These are phyloP conservation scores for Limnephilus lunatus DNA, from an alignment of 2,888 invertebrate species.

Conservation along the genomic window DNA sequence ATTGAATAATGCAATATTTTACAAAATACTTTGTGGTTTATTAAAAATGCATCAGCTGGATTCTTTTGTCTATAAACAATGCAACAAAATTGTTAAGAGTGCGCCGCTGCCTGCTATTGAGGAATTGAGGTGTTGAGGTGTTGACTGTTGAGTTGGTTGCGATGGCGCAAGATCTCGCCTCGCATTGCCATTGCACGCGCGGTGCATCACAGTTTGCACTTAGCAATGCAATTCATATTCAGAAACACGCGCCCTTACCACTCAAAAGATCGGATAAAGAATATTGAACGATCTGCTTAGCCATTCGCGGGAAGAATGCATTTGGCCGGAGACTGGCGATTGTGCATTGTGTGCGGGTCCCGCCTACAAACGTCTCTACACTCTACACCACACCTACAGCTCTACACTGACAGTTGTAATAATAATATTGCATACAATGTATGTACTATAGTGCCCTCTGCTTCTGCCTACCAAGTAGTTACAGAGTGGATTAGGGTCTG, in stretches of 20 bases:
- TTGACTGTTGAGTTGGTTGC: too few species aligned
- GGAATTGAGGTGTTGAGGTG: too few species aligned
- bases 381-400: too few species aligned
- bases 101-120: neutral
- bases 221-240: neutral
- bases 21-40: too few species aligned
- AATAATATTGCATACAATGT: too few species aligned
- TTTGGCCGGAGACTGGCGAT: neutral
- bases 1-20: too few species aligned
- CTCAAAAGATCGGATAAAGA: slow-evolving; percentile 12
- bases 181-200: neutral
- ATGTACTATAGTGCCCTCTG: neutral
- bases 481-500: neutral
- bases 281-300: slow-evolving; percentile 6
- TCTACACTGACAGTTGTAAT: neutral
- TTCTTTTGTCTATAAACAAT: neutral
- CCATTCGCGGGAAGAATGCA: slow-evolving; percentile 26
- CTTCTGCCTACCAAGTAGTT: neutral
- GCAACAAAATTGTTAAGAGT: neutral
- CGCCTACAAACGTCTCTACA: neutral
- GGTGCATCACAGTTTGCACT: neutral
- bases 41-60: neutral
- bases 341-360: neutral
- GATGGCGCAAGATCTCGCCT: neutral
- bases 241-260: neutral